Evolutionary conservation across 2,113 vertebrate species (phyloP), one percentile per base, ranked within the genome.

Genomic region (Brachypteracias leptosomus): DNA sequence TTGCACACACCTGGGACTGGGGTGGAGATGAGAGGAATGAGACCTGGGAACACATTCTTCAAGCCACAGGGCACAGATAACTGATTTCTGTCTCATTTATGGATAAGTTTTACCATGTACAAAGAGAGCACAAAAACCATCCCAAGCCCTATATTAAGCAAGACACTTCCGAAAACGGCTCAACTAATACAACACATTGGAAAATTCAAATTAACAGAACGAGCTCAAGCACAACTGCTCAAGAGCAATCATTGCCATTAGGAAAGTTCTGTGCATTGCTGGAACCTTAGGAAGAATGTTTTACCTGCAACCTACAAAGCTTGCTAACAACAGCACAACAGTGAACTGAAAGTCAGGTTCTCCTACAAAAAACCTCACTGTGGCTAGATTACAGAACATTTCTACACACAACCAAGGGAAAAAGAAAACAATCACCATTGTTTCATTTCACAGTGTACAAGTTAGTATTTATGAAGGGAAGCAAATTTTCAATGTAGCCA

Each of bases 381-480:
- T 31, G n/a, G 31, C 70, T 92, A 86, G 58, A 81, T 44, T 33
- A 80, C 13, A 77, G 28, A 18, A 79, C 89, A n/a, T 89, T 58
- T 73, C 46, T 54, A 42, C 0, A 5, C 21, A 70, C 17, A 90
- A 78, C 42, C 21, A 62, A 92, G 55, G 24, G 10, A 89, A 82
- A 85, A 82, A 57, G 16, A 59, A 78, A 92, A 61, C 61, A 84
- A 79, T 72, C 65, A 89, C 62, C 68, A 63, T 4, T n/a, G 10
- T 18, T 66, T 71, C 16, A 90, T 65, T 92, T 86, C 89, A 97
- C 76, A 95, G 73, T 61, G 52, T 70, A 86, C 59, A 88, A 71
- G 13, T 67, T 49, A 73, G 8, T 18, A 54, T 54, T 58, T 36
- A 84, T 3, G 36, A 89, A 58, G 25, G 90, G 33, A 92, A 75